Conservation (phyloP, 2,113 vertebrate genomes). For the Pachypanchax playfairii region DNA sequence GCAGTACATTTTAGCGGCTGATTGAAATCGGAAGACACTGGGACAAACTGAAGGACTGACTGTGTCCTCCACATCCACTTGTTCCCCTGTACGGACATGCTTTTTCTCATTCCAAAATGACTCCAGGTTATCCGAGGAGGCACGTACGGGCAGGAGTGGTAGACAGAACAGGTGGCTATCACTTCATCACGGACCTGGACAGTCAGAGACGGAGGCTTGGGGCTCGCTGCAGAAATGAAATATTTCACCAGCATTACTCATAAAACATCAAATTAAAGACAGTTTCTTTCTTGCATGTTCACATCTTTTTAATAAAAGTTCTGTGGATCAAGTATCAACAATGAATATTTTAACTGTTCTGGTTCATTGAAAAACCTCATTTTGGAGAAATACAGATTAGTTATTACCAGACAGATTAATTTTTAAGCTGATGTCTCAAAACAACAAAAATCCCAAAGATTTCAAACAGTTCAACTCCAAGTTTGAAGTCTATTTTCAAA, state of each 20-base stretch:
- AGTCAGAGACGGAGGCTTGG: constrained; percentile 1
- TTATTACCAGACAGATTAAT: too few species aligned
- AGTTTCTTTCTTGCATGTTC: too few species aligned
- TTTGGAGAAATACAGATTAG: too few species aligned
- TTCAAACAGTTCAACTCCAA: too few species aligned
- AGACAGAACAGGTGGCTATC: constrained; percentile 16
- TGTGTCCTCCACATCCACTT: not conserved
- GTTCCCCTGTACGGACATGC: not conserved
- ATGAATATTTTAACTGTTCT: too few species aligned
- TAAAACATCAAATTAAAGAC: not conserved
- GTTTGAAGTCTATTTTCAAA: too few species aligned
- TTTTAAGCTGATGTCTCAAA: too few species aligned
- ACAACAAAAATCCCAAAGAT: too few species aligned
- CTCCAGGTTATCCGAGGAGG: not conserved
- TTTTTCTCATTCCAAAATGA: not conserved
- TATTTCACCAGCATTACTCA: not conserved
- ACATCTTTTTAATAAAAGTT: not conserved
- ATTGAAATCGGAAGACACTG: not conserved
- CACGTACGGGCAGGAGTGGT: constrained; percentile 6
- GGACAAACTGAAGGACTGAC: not conserved
- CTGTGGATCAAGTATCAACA: too few species aligned
- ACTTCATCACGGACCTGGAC: not conserved
- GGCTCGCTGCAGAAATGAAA: not conserved
- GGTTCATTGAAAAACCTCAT: too few species aligned
- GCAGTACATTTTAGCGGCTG: constrained; percentile 5